Evolutionary conservation across 2,888 invertebrate genomes (phyloP), one percentile per base, ranked within the genome.

Genomic region (Protonemura montana): DNA sequence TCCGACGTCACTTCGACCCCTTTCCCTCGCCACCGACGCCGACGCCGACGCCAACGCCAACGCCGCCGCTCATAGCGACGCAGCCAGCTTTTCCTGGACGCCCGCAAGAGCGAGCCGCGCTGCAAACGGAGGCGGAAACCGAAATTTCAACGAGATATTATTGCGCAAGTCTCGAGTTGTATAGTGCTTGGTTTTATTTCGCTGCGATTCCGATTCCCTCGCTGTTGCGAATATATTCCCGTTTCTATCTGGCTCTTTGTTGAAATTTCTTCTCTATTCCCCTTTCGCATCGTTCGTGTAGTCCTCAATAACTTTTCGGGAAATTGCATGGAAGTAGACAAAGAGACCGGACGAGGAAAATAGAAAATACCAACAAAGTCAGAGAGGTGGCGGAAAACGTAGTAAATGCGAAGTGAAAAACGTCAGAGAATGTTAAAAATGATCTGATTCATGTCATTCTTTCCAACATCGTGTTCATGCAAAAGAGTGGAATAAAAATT

Each of bases 141-240:
- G 84, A 76, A 27, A 28, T 59, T 76, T 59, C 7, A 26, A 28
- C 5, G 84, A 1, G 30, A 78, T 28, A 28, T 16, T 21, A 28
- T 28, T 84, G 84, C 84, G 84, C 84, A 84, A 28, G 84, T 76
- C 28, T 10, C 84, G 29, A 76, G 16, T 28, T 84, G 76, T n/a
- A 42, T 41, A 26, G 7, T 59, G 25, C 25, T 26, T 7, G n/a
- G 13, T 21, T 27, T 21, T 76, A 76, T 84, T 3, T n/a, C 28
- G 76, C 6, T 28, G 59, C 29, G 76, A 76, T 84, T 84, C 84
- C 84, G 59, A 28, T 84, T 82, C 84, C 84, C 84, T 59, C 84
- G 59, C 84, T 84, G n/a, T 28, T 81, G 27, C 7, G 30, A n/a
- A 27, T 81, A 27, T 26, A 78, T 78, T 27, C 28, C 28, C 81